Conservation (phyloP, 2,797 vertebrate genomes). For the Mormyrus hasselquistii region DNA sequence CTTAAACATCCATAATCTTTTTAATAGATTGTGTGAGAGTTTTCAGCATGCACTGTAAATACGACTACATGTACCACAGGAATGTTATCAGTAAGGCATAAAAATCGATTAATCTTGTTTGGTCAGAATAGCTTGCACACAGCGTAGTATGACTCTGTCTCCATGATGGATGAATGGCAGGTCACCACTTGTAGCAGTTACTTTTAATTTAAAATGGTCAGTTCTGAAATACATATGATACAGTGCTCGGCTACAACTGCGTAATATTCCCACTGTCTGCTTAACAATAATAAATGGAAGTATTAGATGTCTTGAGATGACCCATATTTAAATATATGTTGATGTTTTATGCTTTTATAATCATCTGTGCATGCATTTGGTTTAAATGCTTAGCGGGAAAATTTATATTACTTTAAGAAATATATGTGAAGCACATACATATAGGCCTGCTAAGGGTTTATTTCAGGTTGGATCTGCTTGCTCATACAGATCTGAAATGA, state of each 20-base stretch:
- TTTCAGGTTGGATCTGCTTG: not conserved
- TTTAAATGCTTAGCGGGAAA: not conserved
- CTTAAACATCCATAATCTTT: not conserved
- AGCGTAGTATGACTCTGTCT: not conserved
- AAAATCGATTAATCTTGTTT: conserved; percentile 2
- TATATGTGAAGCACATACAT: not conserved
- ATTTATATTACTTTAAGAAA: not conserved
- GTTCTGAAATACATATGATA: not conserved
- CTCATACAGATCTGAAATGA: not conserved
- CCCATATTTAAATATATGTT: not conserved
- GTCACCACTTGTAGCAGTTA: not conserved
- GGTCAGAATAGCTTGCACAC: not conserved
- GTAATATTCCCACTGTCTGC: not conserved
- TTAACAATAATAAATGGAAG: not conserved
- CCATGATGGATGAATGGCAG: not conserved
- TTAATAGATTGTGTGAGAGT: not conserved
- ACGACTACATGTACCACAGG: not conserved
- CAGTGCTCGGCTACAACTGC: not conserved
- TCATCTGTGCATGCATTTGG: not conserved
- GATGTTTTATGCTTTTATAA: not conserved
- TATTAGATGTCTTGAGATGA: not conserved
- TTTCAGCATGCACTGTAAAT: not conserved
- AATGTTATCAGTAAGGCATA: not conserved
- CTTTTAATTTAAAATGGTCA: not conserved
- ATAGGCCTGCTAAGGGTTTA: not conserved